Percentiles rank a stretch among this genome's conserved stretches.
phyloP scores from a whole-genome alignment of 1,140 invertebrate genomes.

The Cryptotermes secundus region DNA sequence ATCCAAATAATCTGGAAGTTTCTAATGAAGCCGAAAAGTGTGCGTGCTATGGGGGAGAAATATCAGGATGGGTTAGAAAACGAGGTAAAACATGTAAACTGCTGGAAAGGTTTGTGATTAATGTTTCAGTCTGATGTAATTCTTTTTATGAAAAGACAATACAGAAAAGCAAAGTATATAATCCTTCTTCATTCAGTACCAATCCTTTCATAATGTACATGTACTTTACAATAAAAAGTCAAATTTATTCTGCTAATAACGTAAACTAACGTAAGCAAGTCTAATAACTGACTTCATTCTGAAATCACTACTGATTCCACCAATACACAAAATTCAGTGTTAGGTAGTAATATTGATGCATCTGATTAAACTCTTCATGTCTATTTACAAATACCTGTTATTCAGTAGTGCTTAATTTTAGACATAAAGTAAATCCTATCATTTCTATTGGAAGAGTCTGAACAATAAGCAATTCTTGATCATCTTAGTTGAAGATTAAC shows the following conservation, averaged over 20 bases:
- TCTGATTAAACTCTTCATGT: too few species aligned
- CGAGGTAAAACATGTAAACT: neutral
- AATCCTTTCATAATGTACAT: neutral
- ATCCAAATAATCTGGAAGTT: conserved; percentile 10
- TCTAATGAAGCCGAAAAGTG: conserved; percentile 7
- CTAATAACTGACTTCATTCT: too few species aligned
- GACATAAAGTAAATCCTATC: too few species aligned
- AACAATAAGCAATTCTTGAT: too few species aligned
- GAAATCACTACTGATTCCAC: too few species aligned
- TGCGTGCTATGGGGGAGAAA: neutral
- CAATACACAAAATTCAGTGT: too few species aligned
- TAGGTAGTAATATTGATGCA: too few species aligned
- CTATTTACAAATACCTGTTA: too few species aligned
- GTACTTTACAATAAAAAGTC: neutral
- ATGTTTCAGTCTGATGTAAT: neutral
- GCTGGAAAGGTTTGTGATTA: neutral
- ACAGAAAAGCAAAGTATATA: neutral
- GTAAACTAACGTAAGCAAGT: neutral
- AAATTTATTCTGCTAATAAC: neutral
- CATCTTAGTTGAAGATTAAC: too few species aligned
- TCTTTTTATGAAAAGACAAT: neutral
- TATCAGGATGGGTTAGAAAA: neutral
- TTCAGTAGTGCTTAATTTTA: too few species aligned
- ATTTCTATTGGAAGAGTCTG: too few species aligned
- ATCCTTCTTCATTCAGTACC: neutral